Conservation (phyloP, 1,140 invertebrate genomes). For the Copidosoma floridanum region DNA sequence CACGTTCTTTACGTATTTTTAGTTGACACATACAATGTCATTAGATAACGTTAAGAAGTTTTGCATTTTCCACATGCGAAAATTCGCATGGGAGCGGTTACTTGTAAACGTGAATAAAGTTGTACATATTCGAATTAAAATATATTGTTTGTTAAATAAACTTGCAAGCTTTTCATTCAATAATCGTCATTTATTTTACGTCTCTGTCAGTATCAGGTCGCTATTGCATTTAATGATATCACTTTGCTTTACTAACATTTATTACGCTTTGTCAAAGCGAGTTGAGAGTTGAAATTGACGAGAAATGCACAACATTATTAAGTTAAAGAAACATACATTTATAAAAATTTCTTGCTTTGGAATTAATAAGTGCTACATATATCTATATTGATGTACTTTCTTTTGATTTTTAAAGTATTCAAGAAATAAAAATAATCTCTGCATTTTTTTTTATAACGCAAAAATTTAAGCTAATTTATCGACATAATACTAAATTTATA, state of each 20-base stretch:
- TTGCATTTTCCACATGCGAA: no score
- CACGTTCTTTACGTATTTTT: no score
- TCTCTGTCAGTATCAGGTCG: neutral
- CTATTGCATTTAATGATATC: conserved; percentile 13
- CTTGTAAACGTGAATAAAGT: neutral
- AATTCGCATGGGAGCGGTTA: conserved; percentile 13
- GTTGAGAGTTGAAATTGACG: conserved; percentile 2
- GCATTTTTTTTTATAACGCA: neutral
- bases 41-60: no score
- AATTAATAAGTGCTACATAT: neutral
- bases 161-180: no score
- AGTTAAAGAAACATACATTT: conserved; percentile 5
- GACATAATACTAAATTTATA: neutral
- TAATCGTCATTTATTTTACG: conserved; percentile 20
- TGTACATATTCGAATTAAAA: conserved; percentile 13
- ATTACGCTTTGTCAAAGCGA: conserved; percentile 12
- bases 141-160: conserved; percentile 7
- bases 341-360: conserved; percentile 12
- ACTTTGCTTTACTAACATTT: conserved; percentile 15
- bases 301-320: conserved; percentile 2
- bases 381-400: conserved; percentile 4
- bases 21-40: no score
- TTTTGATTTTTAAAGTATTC: conserved; percentile 20
- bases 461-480: neutral
- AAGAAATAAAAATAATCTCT: conserved; percentile 18